Evolutionary conservation across 2,797 vertebrate species (phyloP).

Genomic region (Enteromius anoplus): DNA sequence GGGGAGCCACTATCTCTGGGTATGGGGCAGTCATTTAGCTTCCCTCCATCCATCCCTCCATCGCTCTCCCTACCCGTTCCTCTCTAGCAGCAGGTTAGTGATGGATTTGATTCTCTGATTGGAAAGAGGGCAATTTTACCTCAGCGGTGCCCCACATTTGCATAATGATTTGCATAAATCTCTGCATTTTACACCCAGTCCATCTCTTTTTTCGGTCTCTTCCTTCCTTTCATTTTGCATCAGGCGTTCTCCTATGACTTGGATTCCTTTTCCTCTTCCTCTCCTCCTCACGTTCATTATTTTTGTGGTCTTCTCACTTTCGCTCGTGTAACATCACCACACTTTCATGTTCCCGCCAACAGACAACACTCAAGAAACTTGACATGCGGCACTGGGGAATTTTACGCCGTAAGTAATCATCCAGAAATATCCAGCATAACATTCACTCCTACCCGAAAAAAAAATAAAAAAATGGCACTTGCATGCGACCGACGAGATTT

Average conservation of each 20-base stretch:
- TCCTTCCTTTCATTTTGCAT: slow-evolving; percentile 14
- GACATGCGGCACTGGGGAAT: slow-evolving; percentile 26
- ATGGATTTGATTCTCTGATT: slow-evolving; percentile 65
- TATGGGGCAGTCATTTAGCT: slow-evolving; percentile 58
- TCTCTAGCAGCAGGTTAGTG: slow-evolving; percentile 54
- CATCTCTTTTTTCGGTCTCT: slow-evolving; percentile 19
- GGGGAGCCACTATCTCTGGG: slow-evolving; percentile 60
- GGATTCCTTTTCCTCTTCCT: slow-evolving; percentile 17
- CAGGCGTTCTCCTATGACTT: slow-evolving; percentile 26
- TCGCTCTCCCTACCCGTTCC: slow-evolving; percentile 36
- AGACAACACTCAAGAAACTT: slow-evolving; percentile 37
- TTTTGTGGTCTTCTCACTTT: slow-evolving; percentile 38
- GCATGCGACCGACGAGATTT: slow-evolving; percentile 15
- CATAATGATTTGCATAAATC: slow-evolving; percentile 63
- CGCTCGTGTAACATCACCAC: slow-evolving; percentile 15
- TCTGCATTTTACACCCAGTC: slow-evolving; percentile 46
- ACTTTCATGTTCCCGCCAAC: slow-evolving; percentile 18
- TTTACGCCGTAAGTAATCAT: slow-evolving; percentile 20
- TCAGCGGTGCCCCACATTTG: slow-evolving; percentile 56
- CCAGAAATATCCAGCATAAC: slow-evolving; percentile 36
- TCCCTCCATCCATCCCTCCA: slow-evolving; percentile 56
- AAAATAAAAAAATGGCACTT: slow-evolving; percentile 5
- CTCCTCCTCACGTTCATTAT: slow-evolving; percentile 12
- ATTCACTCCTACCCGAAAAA: slow-evolving; percentile 11
- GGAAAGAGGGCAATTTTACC: slow-evolving; percentile 62